Evolutionary conservation across 2,113 vertebrate genomes (phyloP).

Genomic region (Nansenia antarctica): DNA sequence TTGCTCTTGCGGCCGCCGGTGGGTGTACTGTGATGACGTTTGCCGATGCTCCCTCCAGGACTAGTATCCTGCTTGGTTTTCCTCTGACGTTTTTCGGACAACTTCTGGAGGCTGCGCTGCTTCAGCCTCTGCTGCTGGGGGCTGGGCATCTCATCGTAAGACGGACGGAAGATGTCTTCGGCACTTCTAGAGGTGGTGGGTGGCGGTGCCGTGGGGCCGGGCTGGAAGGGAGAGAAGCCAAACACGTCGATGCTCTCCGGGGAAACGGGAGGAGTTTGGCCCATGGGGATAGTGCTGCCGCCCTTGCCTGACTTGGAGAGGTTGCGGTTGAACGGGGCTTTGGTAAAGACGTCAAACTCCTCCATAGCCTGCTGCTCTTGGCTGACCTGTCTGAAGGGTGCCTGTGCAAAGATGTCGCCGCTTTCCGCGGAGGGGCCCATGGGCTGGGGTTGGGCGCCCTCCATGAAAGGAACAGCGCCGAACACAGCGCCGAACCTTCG

Average conservation of each 20-base stretch:
- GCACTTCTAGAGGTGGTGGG: slow-evolving; percentile 65
- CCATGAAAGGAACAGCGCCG: slow-evolving; percentile 86
- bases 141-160: slow-evolving; percentile 81
- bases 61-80: slow-evolving; percentile 87
- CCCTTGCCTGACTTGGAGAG: slow-evolving; percentile 68
- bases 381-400: slow-evolving; percentile 61
- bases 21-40: slow-evolving; percentile 91
- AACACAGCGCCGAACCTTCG: slow-evolving; percentile 77
- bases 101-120: slow-evolving; percentile 90
- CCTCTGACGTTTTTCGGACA: slow-evolving; percentile 88
- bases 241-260: slow-evolving; percentile 83
- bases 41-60: slow-evolving; percentile 77
- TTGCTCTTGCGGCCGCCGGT: slow-evolving; percentile 78
- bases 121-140: slow-evolving; percentile 85
- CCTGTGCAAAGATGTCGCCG: slow-evolving; percentile 61
- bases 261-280: slow-evolving; percentile 71
- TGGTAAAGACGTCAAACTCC: slow-evolving; percentile 93
- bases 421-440: slow-evolving; percentile 45
- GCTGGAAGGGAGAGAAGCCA: slow-evolving; percentile 90
- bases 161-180: slow-evolving; percentile 83
- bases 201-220: slow-evolving; percentile 42
- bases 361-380: slow-evolving; percentile 71
- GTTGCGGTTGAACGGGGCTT: slow-evolving; percentile 91
- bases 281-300: slow-evolving; percentile 32
- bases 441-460: slow-evolving; percentile 52